Percentiles rank a stretch among this genome's conserved stretches.
Evolutionary conservation across 1,140 invertebrate species (phyloP).

Genomic region (Holotrichia oblita): DNA sequence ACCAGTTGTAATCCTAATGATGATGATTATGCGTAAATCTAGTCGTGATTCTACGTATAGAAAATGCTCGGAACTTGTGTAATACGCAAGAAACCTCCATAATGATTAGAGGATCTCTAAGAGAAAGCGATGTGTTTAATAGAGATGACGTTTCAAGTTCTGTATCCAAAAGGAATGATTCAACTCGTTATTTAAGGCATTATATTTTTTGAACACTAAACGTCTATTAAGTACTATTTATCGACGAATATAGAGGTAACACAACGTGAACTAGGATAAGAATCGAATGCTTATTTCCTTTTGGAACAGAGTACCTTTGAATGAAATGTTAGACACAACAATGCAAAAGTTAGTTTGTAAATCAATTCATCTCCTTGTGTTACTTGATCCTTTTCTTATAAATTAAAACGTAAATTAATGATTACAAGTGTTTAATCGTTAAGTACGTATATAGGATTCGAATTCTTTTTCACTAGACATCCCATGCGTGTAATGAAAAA

Average conservation of each 20-base stretch:
- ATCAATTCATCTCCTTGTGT: not conserved
- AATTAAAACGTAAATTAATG: constrained; percentile 26
- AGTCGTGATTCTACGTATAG: not conserved
- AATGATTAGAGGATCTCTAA: not conserved
- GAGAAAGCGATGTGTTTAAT: not conserved
- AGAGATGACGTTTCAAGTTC: not conserved
- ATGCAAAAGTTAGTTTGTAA: not conserved
- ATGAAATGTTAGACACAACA: not conserved
- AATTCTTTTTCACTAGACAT: constrained; percentile 55
- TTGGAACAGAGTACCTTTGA: not conserved
- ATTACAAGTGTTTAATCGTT: constrained; percentile 17
- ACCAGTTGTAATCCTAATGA: not conserved
- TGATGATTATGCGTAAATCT: not conserved
- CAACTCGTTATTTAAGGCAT: not conserved
- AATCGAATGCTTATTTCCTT: not conserved
- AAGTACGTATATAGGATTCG: constrained; percentile 43
- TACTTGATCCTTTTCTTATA: constrained; percentile 1
- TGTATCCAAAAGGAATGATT: not conserved
- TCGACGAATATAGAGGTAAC: not conserved
- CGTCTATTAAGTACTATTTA: not conserved
- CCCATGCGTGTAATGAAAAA: constrained; percentile 51
- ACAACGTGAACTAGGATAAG: not conserved
- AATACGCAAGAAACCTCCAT: not conserved
- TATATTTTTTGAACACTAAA: not conserved
- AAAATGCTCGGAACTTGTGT: not conserved